Evolutionary conservation across 2,888 invertebrate genomes (phyloP).

Genomic region (Abrostola tripartita): DNA sequence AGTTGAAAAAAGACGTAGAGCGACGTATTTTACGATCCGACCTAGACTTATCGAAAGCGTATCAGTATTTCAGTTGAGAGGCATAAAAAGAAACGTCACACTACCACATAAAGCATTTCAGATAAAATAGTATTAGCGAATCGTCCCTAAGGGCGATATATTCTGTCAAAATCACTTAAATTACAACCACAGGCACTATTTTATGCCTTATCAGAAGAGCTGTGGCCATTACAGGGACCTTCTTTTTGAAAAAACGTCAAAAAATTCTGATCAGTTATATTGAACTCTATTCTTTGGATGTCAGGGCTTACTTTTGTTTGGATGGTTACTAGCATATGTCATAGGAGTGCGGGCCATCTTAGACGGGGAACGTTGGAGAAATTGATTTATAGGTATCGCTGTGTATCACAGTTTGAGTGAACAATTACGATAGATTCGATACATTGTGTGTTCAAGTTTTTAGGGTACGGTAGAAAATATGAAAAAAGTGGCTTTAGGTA

Average conservation of each 20-base stretch:
- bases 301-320: constrained; percentile 31
- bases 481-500: background rate
- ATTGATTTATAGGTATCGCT: constrained; percentile 74
- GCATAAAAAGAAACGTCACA: constrained; percentile 49
- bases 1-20: background rate
- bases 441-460: constrained; percentile 17
- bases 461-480: background rate
- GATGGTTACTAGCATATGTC: constrained; percentile 31
- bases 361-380: constrained; percentile 58
- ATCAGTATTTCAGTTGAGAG: constrained; percentile 30
- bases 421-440: constrained; percentile 55
- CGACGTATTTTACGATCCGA: constrained; percentile 35
- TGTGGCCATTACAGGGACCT: constrained; percentile 56
- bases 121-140: constrained; percentile 65
- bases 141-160: constrained; percentile 65
- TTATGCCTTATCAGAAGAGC: constrained; percentile 73
- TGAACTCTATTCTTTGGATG: background rate
- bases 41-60: constrained; percentile 40
- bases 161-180: constrained; percentile 75
- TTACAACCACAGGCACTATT: constrained; percentile 72
- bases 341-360: constrained; percentile 45
- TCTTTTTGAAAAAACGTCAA: constrained; percentile 45
- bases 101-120: constrained; percentile 55
- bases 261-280: constrained; percentile 12
- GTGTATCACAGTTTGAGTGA: constrained; percentile 63